phyloP scores from a whole-genome alignment of 1,140 invertebrate species.

The Drosophila sturtevanti region DNA sequence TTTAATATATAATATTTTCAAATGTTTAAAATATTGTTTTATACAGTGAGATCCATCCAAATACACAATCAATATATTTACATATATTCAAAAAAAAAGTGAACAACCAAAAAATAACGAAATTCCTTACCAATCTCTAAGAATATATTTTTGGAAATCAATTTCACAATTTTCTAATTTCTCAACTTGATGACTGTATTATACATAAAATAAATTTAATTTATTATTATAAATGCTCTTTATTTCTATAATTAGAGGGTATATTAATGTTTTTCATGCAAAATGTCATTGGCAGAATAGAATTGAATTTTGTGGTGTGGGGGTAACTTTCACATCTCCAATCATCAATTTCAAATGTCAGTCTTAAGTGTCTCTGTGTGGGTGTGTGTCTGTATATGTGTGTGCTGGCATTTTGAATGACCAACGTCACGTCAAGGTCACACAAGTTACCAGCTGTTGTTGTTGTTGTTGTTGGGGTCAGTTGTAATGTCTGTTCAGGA shows the following conservation, averaged over 20 bases:
- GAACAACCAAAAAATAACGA: no score
- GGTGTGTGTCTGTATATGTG: not conserved
- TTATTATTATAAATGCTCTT: no score
- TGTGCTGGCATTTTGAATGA: conserved; percentile 45
- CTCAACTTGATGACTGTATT: no score
- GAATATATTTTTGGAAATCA: no score
- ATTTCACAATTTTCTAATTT: no score
- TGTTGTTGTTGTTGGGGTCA: not conserved
- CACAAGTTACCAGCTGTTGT: conserved; percentile 3
- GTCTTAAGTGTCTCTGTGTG: not conserved
- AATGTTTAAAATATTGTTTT: no score
- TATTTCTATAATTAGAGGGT: not conserved
- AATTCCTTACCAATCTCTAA: no score
- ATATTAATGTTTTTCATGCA: not conserved
- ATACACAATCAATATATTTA: no score
- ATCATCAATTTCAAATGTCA: conserved; percentile 5
- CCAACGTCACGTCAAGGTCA: conserved; percentile 38
- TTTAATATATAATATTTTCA: no score
- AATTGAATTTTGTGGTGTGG: not conserved
- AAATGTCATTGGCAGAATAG: not conserved
- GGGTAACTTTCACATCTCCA: not conserved
- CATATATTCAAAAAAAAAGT: no score
- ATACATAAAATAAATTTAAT: no score
- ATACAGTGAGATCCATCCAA: no score
- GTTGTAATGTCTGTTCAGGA: conserved; percentile 26